These are phyloP conservation scores for Andrena haemorrhoa DNA, from an alignment of 2,888 invertebrate species.

Conservation along the genomic window DNA sequence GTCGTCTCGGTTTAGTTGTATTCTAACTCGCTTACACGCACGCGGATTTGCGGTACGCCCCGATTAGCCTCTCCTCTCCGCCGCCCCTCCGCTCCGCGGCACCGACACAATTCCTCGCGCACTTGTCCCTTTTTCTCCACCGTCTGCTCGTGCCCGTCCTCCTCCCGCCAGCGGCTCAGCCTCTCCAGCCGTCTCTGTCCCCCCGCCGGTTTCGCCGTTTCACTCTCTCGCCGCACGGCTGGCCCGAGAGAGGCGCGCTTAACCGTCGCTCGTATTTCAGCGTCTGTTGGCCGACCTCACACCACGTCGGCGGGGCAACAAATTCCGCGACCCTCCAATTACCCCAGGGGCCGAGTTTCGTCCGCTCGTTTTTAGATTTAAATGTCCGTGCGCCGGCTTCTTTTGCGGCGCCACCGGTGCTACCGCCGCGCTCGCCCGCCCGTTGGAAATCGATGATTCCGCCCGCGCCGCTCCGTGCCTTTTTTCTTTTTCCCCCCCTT, in stretches of 20 bases:
- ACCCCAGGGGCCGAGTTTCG: conserved; percentile 77
- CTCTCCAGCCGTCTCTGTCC: conserved; percentile 43
- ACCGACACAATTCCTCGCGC: conserved; percentile 60
- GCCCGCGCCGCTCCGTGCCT: conserved; percentile 74
- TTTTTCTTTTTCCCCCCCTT: conserved; percentile 20
- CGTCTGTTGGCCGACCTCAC: conserved; percentile 67
- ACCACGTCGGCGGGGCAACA: conserved; percentile 74
- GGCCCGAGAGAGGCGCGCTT: conserved; percentile 83
- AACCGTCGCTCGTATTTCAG: conserved; percentile 76
- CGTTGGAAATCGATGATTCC: conserved; percentile 72
- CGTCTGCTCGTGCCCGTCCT: conserved; percentile 27
- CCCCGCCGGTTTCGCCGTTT: conserved; percentile 61
- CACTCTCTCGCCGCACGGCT: conserved; percentile 80
- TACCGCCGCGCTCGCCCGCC: conserved; percentile 53
- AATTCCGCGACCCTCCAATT: conserved; percentile 82
- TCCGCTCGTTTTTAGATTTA: conserved; percentile 79
- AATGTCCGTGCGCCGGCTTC: conserved; percentile 74
- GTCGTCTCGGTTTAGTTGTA: conserved; percentile 55
- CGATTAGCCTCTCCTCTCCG: conserved; percentile 71
- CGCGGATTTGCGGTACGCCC: conserved; percentile 78
- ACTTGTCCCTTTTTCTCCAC: conserved; percentile 61
- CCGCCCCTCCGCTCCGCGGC: conserved; percentile 21
- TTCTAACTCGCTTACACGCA: conserved; percentile 71
- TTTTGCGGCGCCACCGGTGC: conserved; percentile 79
- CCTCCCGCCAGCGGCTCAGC: conserved; percentile 1